Percentiles rank a stretch among this genome's conserved stretches.
Evolutionary conservation across 2,797 vertebrate genomes (phyloP).

Genomic region (Protonibea diacanthus): DNA sequence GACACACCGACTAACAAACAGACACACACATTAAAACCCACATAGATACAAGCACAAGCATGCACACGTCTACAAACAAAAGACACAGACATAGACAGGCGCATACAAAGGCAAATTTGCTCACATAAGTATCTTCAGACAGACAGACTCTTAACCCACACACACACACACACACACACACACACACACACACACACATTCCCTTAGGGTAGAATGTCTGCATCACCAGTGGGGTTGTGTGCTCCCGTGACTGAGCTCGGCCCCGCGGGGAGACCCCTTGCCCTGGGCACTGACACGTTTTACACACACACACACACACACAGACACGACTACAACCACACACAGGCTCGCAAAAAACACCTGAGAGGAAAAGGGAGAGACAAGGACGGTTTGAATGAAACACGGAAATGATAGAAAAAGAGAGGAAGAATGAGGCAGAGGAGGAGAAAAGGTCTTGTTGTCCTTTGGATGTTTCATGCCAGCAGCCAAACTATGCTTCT

Average conservation of each 20-base stretch:
- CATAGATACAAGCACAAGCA: slow-evolving; percentile 57
- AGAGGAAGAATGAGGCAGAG: slow-evolving; percentile 20
- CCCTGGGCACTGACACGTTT: slow-evolving; percentile 81
- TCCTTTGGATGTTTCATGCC: slow-evolving; percentile 52
- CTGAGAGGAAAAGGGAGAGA: slow-evolving; percentile 20
- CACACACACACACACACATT: slow-evolving; percentile 47
- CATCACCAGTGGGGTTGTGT: slow-evolving; percentile 74
- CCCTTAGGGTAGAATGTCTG: slow-evolving; percentile 72
- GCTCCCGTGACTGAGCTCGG: slow-evolving; percentile 78
- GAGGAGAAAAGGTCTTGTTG: slow-evolving; percentile 32
- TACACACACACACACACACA: slow-evolving; percentile 9
- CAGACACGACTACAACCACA: not conserved
- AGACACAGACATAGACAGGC: slow-evolving; percentile 48
- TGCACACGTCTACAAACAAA: slow-evolving; percentile 44
- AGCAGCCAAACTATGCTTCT: slow-evolving; percentile 49
- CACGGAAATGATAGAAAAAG: slow-evolving; percentile 9
- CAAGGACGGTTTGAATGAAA: slow-evolving; percentile 24
- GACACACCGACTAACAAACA: slow-evolving; percentile 26
- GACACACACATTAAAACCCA: slow-evolving; percentile 35
- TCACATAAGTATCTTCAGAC: slow-evolving; percentile 56
- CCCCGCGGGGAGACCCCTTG: slow-evolving; percentile 69
- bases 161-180: not conserved
- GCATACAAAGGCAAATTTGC: slow-evolving; percentile 53
- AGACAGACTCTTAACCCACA: slow-evolving; percentile 21
- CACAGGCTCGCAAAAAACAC: slow-evolving; percentile 37